Evolutionary conservation across 1,140 invertebrate genomes (phyloP).

Genomic region (Caenorhabditis tropicalis): DNA sequence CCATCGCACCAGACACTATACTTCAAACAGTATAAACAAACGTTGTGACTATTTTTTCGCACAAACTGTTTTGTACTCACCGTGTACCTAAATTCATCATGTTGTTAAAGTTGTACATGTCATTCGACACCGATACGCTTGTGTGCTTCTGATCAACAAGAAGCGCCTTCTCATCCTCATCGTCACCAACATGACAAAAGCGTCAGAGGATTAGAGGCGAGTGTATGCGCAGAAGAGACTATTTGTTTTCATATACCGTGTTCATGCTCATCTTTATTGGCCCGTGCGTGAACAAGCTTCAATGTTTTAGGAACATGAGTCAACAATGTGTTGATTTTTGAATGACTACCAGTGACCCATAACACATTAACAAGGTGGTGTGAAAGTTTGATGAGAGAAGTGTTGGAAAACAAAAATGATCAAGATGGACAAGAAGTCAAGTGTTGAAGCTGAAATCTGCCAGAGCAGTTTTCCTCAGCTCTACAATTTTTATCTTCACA

Average conservation of each 20-base stretch:
- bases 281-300: background rate
- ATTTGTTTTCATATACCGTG: background rate
- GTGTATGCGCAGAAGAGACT: background rate
- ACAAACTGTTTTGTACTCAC: background rate
- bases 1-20: background rate
- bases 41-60: background rate
- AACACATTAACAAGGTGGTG: background rate
- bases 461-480: no score
- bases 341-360: background rate
- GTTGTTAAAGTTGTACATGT: background rate
- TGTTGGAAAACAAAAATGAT: no score
- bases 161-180: background rate
- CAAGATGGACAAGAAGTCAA: no score
- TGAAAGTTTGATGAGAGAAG: no score
- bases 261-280: background rate
- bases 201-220: slow-evolving; percentile 6
- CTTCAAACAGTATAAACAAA: background rate
- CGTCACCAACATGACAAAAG: background rate
- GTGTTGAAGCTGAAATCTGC: no score
- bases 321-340: background rate
- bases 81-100: no score
- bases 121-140: background rate
- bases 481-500: no score
- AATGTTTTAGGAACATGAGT: background rate
- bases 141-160: background rate